A percentile compares a stretch with the other conserved stretches of the same genome.
Conservation (phyloP, 2,888 invertebrate species). For the Myopa testacea region DNA sequence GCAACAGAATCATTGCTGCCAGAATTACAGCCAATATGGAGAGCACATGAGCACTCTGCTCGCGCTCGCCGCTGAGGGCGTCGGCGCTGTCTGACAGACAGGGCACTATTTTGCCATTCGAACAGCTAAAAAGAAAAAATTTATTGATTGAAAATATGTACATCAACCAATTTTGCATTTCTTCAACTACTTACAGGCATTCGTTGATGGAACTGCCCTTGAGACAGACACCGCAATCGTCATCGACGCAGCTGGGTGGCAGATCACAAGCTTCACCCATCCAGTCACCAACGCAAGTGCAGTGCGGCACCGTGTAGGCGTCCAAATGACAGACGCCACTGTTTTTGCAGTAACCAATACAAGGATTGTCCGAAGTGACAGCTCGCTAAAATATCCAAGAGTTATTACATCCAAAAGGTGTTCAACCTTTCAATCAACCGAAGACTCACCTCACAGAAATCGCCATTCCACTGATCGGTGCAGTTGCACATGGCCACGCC, state of each 20-base stretch:
- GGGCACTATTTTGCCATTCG: slow-evolving; percentile 59
- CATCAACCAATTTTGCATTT: too few species aligned
- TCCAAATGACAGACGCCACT: slow-evolving; percentile 73
- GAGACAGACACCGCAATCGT: slow-evolving; percentile 64
- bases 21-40: slow-evolving; percentile 62
- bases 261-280: slow-evolving; percentile 72
- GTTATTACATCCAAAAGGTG: not conserved
- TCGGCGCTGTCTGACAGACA: slow-evolving; percentile 66
- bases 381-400: slow-evolving; percentile 62
- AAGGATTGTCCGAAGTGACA: slow-evolving; percentile 75
- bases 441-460: slow-evolving; percentile 70
- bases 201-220: slow-evolving; percentile 67
- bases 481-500: slow-evolving; percentile 72
- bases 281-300: slow-evolving; percentile 73
- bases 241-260: slow-evolving; percentile 65
- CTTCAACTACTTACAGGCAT: slow-evolving; percentile 57
- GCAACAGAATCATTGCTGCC: slow-evolving; percentile 58
- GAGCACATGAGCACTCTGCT: slow-evolving; percentile 57
- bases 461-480: slow-evolving; percentile 71
- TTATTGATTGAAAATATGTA: too few species aligned
- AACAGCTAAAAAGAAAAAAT: slow-evolving; percentile 54
- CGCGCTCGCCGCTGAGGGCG: slow-evolving; percentile 59
- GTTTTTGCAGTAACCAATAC: slow-evolving; percentile 72
- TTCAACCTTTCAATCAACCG: not conserved
- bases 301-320: slow-evolving; percentile 69